A percentile compares a stretch with the other conserved stretches of the same genome.
These are phyloP conservation scores for Belonocnema kinseyi DNA, from an alignment of 1,140 invertebrate genomes.

Conservation along the genomic window DNA sequence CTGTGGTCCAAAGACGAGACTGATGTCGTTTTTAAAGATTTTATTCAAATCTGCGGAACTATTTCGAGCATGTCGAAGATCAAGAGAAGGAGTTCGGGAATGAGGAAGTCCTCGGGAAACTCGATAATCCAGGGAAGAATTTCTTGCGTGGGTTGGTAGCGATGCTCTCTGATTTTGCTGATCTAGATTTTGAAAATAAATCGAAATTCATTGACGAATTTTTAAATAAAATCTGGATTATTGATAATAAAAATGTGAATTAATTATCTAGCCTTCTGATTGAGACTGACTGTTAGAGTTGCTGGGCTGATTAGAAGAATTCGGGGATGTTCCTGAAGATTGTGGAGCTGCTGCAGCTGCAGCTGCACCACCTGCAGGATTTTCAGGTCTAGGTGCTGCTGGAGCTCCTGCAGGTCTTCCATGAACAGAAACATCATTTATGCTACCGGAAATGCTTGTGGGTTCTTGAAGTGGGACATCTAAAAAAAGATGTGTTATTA, in stretches of 20 bases:
- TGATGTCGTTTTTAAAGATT: constrained; percentile 82
- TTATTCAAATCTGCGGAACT: constrained; percentile 88
- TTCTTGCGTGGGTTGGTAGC: constrained; percentile 79
- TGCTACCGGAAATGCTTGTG: constrained; percentile 52
- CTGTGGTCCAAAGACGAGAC: constrained; percentile 80
- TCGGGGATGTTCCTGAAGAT: constrained; percentile 40
- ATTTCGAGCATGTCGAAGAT: constrained; percentile 86
- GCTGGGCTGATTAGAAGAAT: constrained; percentile 53
- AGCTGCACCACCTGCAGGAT: neutral
- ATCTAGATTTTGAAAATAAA: constrained; percentile 43
- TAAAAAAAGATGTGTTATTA: constrained; percentile 38
- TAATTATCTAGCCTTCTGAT: too few species aligned
- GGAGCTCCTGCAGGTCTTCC: constrained; percentile 52
- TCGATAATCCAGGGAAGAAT: constrained; percentile 88
- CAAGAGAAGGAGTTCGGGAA: constrained; percentile 88
- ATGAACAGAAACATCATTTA: constrained; percentile 71
- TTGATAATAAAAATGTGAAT: neutral
- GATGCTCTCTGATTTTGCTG: constrained; percentile 63
- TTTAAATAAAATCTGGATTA: neutral
- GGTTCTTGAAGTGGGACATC: constrained; percentile 73
- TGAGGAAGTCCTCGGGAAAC: constrained; percentile 77
- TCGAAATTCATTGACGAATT: neutral
- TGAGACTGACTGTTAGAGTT: constrained; percentile 54
- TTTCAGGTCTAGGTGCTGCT: constrained; percentile 38
- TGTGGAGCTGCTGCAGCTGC: neutral